Percentiles rank a stretch among this genome's conserved stretches.
These are phyloP conservation scores for Pachyrhynchus sulphureomaculatus DNA, from an alignment of 1,140 invertebrate species.

Conservation along the genomic window DNA sequence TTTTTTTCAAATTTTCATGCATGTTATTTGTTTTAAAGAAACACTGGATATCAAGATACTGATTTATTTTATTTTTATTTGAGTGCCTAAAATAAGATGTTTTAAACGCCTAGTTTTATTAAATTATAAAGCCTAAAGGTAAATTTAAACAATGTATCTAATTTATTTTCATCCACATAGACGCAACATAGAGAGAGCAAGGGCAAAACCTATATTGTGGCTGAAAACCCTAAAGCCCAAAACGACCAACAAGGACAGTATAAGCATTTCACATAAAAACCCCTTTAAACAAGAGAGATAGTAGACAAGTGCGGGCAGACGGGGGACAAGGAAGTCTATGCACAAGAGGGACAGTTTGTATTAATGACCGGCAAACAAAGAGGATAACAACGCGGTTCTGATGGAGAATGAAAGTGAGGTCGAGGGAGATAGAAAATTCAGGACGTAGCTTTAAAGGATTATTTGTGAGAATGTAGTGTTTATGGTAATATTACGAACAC, in stretches of 20 bases:
- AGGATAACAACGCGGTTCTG: conserved; percentile 27
- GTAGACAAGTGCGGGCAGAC: background rate
- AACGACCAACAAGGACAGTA: conserved; percentile 12
- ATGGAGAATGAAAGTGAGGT: conserved; percentile 19
- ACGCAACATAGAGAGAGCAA: background rate
- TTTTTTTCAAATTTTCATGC: too few relatives aligned
- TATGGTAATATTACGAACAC: background rate
- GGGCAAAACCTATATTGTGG: background rate
- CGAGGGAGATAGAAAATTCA: conserved; percentile 3
- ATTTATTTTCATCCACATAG: conserved; percentile 1
- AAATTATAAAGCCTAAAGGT: background rate
- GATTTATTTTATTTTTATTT: too few relatives aligned
- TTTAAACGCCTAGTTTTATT: too few relatives aligned
- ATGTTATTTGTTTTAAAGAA: too few relatives aligned
- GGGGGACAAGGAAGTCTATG: conserved; percentile 29
- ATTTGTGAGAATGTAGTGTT: conserved; percentile 12
- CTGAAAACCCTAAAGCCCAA: conserved; percentile 4
- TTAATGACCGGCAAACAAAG: conserved; percentile 45
- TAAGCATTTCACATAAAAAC: conserved; percentile 23
- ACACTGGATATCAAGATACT: too few relatives aligned
- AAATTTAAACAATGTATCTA: background rate
- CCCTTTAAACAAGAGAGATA: conserved; percentile 16
- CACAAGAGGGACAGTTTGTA: conserved; percentile 44
- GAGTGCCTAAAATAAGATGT: too few relatives aligned
- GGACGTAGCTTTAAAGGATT: conserved; percentile 5